Base-by-base conservation (phyloP, 2,113 vertebrate species). In the Aplodontia rufa region DNA sequence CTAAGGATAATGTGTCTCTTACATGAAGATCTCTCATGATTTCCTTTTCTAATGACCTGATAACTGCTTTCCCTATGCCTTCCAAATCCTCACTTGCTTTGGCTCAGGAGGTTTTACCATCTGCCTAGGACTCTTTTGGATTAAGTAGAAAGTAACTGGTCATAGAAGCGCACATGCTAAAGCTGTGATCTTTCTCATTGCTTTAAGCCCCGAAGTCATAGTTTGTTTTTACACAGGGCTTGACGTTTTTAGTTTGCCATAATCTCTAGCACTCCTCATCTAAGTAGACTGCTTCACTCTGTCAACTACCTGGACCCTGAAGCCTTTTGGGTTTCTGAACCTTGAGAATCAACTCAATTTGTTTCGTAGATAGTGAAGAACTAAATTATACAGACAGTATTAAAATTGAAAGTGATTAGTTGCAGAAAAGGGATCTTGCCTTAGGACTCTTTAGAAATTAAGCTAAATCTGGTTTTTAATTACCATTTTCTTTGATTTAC, bases 361-460 rank as follows among this genome's bases (percentile, higher is more conserved):
- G 3, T 92, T 96, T 95, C 76, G 84, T 16, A 78, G 55, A 19
- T 62, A 55, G 20, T 16, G n/a, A 90, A 47, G 60, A n/a, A 49
- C 47, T 79, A 49, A 24, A 66, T 82, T 37, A 68, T n/a, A 42
- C 1, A 49, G 58, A 58, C 42, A 76, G 7, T 78, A 16, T 90
- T 93, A 72, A 79, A 76, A 62, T 74, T 87, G 49, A 84, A 92
- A 64, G 35, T 35, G 22, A 6, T 51, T 92, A 40, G n/a, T 45
- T 60, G 14, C 11, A 91, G 66, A 64, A 88, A 94, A 42, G 28
- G 64, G 13, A 20, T 93, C 30, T 80, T 85, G 22, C 30, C 62
- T 82, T n/a, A 92, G 45, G 49, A 53, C 47, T 42, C 22, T 84
- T 96, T 42, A 89, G 71, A 87, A 95, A 45, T 76, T 92, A 87